These are phyloP conservation scores for Trissolcus basalis DNA, from an alignment of 1,140 invertebrate species.

Conservation along the genomic window DNA sequence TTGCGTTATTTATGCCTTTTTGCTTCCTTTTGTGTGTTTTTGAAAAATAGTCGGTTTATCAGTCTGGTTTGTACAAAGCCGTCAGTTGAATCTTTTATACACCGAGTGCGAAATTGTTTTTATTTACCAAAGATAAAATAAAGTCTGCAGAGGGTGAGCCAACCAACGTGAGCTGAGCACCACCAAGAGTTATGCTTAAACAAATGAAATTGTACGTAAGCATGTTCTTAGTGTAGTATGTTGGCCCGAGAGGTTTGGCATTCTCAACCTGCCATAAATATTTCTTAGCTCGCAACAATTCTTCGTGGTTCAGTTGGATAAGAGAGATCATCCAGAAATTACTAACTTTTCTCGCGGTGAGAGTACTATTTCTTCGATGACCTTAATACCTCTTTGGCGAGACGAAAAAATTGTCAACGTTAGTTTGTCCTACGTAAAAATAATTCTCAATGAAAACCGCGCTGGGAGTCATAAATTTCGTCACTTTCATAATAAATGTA, in stretches of 20 bases:
- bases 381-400: slow-evolving; percentile 1
- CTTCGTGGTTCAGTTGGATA: slow-evolving; percentile 15
- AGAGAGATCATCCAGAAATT: slow-evolving; percentile 27
- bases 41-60: too few relatives aligned
- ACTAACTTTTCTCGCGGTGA: slow-evolving; percentile 14
- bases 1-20: slow-evolving; percentile 6
- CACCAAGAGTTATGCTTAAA: too few relatives aligned
- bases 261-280: slow-evolving; percentile 31
- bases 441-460: background rate
- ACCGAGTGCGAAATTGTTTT: too few relatives aligned
- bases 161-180: too few relatives aligned
- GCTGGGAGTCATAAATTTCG: background rate
- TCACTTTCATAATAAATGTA: too few relatives aligned
- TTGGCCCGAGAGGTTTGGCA: background rate
- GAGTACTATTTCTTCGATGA: slow-evolving; percentile 16
- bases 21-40: background rate
- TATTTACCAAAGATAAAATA: too few relatives aligned
- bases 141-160: too few relatives aligned
- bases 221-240: slow-evolving; percentile 1
- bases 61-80: too few relatives aligned
- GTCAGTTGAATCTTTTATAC: too few relatives aligned
- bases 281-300: slow-evolving; percentile 22
- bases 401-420: slow-evolving; percentile 11
- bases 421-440: slow-evolving; percentile 13
- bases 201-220: too few relatives aligned